Base-by-base conservation (phyloP, 2,888 invertebrate genomes). In the Tyria jacobaeae region DNA sequence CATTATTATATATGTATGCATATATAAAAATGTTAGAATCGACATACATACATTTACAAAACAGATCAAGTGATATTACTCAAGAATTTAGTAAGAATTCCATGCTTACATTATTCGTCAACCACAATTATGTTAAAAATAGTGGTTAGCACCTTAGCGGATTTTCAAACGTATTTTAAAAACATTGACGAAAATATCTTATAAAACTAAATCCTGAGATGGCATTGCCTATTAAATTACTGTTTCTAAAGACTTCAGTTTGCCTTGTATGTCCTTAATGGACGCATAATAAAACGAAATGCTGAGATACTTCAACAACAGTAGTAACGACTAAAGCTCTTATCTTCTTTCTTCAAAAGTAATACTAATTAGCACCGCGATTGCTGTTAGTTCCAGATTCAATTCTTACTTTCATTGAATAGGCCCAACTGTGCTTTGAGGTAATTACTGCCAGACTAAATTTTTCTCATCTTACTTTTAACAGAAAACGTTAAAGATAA, bases 311-410 rank as follows among this genome's bases (percentile, higher is more conserved):
- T 39, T n/a, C 37, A 35, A 53, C n/a, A 25, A 53, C n/a, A 25
- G 15, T 25, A 37, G 2, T n/a, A 37, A 25, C 37, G 12, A 52
- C 37, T 24, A 25, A 53, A 41, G 14, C 21, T 44, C 15, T 14
- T 47, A 21, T 47, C 15, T 41, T 56, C 21, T 47, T 47, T 47
- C 15, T 15, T 39, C 25, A 9, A 12, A 25, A 44, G 15, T 44
- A 25, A 57, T 25, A 48, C 48, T 57, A 57, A 57, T 57, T 49
- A 49, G 49, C 17, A 27, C 57, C 17, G 27, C 35, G 34, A 52
- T 52, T 52, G 25, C 17, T 44, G 27, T 59, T 37, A 24, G n/a
- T 47, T 59, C 34, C 25, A n/a, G n/a, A 17, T 57, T 49, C 3
- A 47, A 34, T n/a, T 52, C 47, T 24, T 25, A 15, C 25, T 52